Percentiles rank a stretch among this genome's conserved stretches.
phyloP scores from a whole-genome alignment of 1,140 invertebrate genomes.

The Rhopalosiphum maidis region DNA sequence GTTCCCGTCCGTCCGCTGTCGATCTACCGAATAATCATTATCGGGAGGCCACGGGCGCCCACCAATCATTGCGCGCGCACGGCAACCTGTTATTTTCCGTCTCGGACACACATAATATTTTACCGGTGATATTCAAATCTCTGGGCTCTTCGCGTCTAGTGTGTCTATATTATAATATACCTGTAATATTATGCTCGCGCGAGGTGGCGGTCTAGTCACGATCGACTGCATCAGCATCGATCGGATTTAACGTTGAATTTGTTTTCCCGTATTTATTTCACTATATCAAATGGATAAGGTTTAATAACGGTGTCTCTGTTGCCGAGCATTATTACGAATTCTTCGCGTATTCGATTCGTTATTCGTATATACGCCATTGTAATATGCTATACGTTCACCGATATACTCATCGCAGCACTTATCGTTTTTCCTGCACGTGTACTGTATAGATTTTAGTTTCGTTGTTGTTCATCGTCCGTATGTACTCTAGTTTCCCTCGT shows the following conservation, averaged over 20 bases:
- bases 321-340: neutral
- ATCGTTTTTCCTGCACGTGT: neutral
- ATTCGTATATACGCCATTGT: neutral
- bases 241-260: neutral
- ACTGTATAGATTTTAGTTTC: neutral
- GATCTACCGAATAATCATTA: conserved; percentile 52
- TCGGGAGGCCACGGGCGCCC: conserved; percentile 20
- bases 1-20: neutral
- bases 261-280: neutral
- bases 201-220: neutral
- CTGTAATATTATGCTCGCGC: no score
- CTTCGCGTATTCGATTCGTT: neutral
- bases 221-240: neutral
- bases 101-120: neutral
- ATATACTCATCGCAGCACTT: neutral
- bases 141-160: neutral
- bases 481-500: neutral
- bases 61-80: neutral
- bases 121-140: neutral
- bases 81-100: conserved; percentile 25
- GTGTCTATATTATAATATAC: neutral
- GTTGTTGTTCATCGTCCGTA: no score
- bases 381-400: neutral
- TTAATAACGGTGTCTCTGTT: neutral
- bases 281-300: no score